Percentiles rank a stretch among this genome's conserved stretches.
These are phyloP conservation scores for Colaptes auratus DNA, from an alignment of 2,113 vertebrate species.

Conservation along the genomic window DNA sequence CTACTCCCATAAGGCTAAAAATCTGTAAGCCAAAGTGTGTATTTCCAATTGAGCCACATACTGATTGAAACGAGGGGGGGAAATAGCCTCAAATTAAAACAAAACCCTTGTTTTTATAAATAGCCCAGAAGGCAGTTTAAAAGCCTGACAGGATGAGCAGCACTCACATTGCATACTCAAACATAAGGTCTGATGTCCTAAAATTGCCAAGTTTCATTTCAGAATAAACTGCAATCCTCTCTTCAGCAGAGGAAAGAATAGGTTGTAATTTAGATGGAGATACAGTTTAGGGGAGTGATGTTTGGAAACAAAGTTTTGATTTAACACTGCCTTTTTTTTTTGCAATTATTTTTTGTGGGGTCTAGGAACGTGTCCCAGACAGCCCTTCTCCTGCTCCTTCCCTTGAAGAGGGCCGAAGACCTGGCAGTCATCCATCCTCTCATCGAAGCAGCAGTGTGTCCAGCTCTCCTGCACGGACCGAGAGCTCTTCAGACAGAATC, in stretches of 20 bases:
- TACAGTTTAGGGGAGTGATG: background rate
- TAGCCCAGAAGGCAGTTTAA: background rate
- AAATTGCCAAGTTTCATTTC: background rate
- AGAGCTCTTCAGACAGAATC: conserved; percentile 98
- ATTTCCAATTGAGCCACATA: background rate
- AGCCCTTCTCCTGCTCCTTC: conserved; percentile 97
- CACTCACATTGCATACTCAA: background rate
- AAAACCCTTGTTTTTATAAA: background rate
- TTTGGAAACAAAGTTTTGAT: background rate
- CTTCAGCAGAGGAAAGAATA: background rate
- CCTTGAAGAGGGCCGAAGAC: conserved; percentile 94
- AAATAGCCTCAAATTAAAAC: background rate
- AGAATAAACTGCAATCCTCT: background rate
- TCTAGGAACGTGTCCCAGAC: conserved; percentile 93
- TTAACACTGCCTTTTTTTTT: background rate
- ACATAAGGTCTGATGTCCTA: background rate
- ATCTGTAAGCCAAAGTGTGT: background rate
- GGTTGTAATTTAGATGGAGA: background rate
- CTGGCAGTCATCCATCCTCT: conserved; percentile 97
- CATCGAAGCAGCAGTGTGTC: conserved; percentile 99
- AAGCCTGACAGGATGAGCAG: background rate
- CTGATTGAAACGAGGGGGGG: background rate
- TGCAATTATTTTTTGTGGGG: background rate
- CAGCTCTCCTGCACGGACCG: conserved; percentile 95
- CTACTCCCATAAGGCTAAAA: background rate